These are phyloP conservation scores for Nymphalis c-album DNA, from an alignment of 2,888 invertebrate species.

Conservation along the genomic window DNA sequence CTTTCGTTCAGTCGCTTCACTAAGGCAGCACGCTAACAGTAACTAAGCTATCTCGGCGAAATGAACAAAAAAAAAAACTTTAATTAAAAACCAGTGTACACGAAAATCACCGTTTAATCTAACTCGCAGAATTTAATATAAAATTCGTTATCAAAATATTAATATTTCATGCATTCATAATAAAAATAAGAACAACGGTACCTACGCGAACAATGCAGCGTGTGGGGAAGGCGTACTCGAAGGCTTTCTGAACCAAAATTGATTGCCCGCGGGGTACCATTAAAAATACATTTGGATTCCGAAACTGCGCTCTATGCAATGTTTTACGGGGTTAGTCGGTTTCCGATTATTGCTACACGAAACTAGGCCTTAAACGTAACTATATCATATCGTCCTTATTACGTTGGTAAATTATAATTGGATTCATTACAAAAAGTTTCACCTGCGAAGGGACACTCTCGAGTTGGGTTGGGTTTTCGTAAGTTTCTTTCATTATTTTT, in stretches of 20 bases:
- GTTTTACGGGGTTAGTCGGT: constrained; percentile 40
- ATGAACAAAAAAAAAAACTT: not conserved
- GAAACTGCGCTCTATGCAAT: constrained; percentile 41
- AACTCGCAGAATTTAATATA: constrained; percentile 1
- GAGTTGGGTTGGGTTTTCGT: too few species aligned
- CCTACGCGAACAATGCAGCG: constrained; percentile 36
- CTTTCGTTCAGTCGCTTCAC: too few species aligned
- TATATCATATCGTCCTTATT: not conserved
- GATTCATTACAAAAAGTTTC: not conserved
- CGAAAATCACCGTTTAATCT: not conserved
- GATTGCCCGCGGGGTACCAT: constrained; percentile 58
- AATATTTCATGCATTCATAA: constrained; percentile 35
- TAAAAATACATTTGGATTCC: constrained; percentile 61
- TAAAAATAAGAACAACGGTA: constrained; percentile 35
- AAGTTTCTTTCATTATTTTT: too few species aligned
- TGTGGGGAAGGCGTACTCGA: constrained; percentile 34
- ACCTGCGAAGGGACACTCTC: too few species aligned
- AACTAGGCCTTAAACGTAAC: constrained; percentile 23
- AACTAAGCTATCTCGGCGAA: too few species aligned
- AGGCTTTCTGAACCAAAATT: constrained; percentile 50
- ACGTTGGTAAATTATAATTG: not conserved
- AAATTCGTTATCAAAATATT: constrained; percentile 9
- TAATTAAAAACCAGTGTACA: not conserved
- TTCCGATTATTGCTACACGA: constrained; percentile 33
- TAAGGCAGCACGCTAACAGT: too few species aligned